Conservation (phyloP, 2,888 invertebrate genomes). For the Heliconius ethilla region DNA sequence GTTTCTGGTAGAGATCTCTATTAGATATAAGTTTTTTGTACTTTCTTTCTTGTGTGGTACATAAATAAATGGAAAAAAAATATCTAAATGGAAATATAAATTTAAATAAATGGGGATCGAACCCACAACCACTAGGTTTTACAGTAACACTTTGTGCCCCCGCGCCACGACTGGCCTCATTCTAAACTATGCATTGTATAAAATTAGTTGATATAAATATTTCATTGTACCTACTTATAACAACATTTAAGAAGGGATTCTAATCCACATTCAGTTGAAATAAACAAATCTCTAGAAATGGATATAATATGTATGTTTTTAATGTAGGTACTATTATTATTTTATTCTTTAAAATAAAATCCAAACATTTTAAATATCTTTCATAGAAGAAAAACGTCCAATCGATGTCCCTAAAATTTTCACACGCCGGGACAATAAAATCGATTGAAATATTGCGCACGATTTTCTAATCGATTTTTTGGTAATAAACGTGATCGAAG, state of each 20-base stretch:
- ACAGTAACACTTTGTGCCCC: too few species aligned
- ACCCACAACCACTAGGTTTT: too few species aligned
- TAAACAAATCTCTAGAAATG: too few species aligned
- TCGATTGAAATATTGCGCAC: conserved; percentile 36
- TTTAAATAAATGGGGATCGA: too few species aligned
- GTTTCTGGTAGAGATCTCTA: too few species aligned
- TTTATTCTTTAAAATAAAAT: background rate
- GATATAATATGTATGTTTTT: too few species aligned
- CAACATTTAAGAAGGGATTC: background rate
- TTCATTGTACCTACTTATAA: background rate
- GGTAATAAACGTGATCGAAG: conserved; percentile 67
- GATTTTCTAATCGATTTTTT: conserved; percentile 70
- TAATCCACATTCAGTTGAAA: too few species aligned
- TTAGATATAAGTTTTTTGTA: too few species aligned
- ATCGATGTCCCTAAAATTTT: conserved; percentile 23
- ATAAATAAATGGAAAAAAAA: too few species aligned
- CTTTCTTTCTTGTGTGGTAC: too few species aligned
- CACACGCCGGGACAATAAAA: conserved; percentile 33
- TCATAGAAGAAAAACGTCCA: background rate
- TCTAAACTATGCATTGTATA: background rate
- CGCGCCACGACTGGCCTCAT: background rate
- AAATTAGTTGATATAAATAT: background rate
- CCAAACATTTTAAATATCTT: background rate
- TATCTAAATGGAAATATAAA: too few species aligned
- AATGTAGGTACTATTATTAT: too few species aligned